A percentile compares a stretch with the other conserved stretches of the same genome.
Conservation (phyloP, 2,113 vertebrate genomes). For the Grus americana region DNA sequence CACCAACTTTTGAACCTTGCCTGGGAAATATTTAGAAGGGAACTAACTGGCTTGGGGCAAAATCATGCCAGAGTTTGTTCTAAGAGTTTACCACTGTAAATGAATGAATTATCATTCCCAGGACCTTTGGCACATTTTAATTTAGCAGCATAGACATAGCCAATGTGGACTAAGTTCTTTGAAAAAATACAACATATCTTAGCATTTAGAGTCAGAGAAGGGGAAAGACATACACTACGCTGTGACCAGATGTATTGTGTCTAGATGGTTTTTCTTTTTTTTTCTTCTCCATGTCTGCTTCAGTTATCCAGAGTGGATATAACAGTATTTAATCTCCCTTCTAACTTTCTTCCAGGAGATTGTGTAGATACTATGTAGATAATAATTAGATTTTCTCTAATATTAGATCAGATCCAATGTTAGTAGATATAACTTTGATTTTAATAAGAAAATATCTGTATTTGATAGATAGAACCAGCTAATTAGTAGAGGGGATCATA, state of each 20-base stretch:
- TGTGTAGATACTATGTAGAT: not conserved
- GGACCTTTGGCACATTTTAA: not conserved
- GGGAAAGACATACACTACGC: not conserved
- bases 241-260: not conserved
- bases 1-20: not conserved
- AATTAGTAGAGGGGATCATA: not conserved
- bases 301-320: not conserved
- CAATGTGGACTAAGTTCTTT: not conserved
- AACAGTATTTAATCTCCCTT: not conserved
- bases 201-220: not conserved
- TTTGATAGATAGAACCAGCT: not conserved
- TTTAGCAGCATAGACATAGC: not conserved
- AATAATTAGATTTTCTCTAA: conserved; percentile 20
- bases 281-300: not conserved
- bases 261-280: not conserved
- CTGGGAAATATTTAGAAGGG: not conserved
- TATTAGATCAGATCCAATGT: not conserved
- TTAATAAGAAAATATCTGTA: conserved; percentile 25
- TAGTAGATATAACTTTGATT: not conserved
- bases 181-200: not conserved
- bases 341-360: not conserved
- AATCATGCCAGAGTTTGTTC: not conserved
- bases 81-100: not conserved
- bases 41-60: not conserved
- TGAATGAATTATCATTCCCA: not conserved